Base-by-base conservation (phyloP, 2,797 vertebrate genomes). In the Adrianichthys oophorus region DNA sequence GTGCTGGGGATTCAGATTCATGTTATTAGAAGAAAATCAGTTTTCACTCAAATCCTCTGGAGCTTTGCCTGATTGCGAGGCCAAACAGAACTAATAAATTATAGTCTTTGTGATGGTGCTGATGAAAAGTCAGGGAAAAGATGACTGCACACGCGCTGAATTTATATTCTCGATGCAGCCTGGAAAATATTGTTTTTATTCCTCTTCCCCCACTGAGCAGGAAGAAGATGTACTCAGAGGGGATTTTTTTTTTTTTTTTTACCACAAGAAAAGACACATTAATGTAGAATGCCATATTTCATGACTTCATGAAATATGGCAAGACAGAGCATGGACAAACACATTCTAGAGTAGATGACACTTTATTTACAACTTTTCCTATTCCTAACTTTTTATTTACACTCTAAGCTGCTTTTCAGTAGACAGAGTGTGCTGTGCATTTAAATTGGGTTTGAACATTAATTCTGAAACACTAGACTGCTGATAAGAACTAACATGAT, bases 391-490 rank as follows among this genome's bases (percentile, higher is more conserved):
- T 10, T 12, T 2, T 32, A 12, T 32, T 32, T 32, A 12, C 32
- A 32, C 8, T 32, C 10, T 2, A 7, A 32, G 32, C 48, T 45
- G 19, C 1, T 49, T 70, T 40, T n/a, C 52, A 13, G 41, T 51
- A 43, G 67, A 66, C 43, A 58, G 45, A 32, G 59, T 47, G 1
- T 41, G 15, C 58, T 29, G 21, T 66, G 37, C 50, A 62, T 69
- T 56, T 59, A 47, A 15, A 49, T 41, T 21, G 47, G 60, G 44
- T 57, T 40, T 19, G 50, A 64, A 49, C 75, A 72, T 74, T 42
- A 74, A 65, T 59, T 61, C 57, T 50, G 55, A 75, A 54, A 48
- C 13, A 26, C 48, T 78, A 70, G 68, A 80, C 80, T 60, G 58
- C 59, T 72, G 59, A 64, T 62, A 58, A 63, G 44, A 76, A 54